Conservation (phyloP, 2,888 invertebrate species). For the Meganola albula region DNA sequence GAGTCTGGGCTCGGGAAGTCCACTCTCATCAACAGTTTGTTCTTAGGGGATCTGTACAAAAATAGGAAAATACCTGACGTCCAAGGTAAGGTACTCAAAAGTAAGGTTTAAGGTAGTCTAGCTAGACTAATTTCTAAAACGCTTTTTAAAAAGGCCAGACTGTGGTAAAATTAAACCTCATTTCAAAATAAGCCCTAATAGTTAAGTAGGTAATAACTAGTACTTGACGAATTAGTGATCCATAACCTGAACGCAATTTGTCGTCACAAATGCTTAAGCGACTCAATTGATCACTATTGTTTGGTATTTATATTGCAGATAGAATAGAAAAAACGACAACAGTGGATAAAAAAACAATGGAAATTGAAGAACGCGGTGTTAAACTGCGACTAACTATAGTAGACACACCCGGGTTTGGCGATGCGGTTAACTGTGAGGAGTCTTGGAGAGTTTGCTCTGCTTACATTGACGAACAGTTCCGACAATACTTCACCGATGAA, state of each 20-base stretch:
- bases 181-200: too few species aligned
- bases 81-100: too few species aligned
- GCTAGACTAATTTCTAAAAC: too few species aligned
- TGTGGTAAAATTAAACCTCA: too few species aligned
- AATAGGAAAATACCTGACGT: conserved; percentile 86
- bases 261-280: too few species aligned
- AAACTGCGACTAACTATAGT: conserved; percentile 93
- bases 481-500: conserved; percentile 92
- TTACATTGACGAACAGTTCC: conserved; percentile 94
- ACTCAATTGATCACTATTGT: too few species aligned
- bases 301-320: conserved; percentile 54
- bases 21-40: conserved; percentile 95
- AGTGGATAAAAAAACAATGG: conserved; percentile 90
- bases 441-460: conserved; percentile 95
- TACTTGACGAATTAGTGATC: too few species aligned
- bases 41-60: conserved; percentile 94
- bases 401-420: conserved; percentile 97
- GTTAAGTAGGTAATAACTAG: too few species aligned
- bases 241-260: too few species aligned
- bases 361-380: conserved; percentile 96
- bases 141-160: too few species aligned
- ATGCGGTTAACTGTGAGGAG: conserved; percentile 94
- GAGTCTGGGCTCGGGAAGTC: conserved; percentile 97
- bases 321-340: conserved; percentile 83
- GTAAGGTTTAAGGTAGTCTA: too few species aligned